Base-by-base conservation (phyloP, 2,113 vertebrate genomes). In the Junco hyemalis region DNA sequence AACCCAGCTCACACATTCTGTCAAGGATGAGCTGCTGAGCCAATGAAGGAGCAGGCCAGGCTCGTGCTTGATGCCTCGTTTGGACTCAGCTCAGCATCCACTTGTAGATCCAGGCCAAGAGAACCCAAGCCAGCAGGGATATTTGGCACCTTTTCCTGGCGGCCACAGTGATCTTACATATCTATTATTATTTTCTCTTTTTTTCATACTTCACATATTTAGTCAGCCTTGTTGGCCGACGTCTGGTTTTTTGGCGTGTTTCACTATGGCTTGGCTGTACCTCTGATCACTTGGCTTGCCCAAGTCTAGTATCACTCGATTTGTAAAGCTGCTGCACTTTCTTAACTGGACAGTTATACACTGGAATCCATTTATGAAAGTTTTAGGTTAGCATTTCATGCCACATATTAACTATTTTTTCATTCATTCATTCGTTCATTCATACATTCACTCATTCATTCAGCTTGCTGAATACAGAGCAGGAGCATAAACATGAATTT, bases 141-240 rank as follows among this genome's bases (percentile, higher is more conserved):
- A 91, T 86, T 96, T 96, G 87, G 94, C 94, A 65, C 48, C 7
- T 35, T 64, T 86, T 94, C 50, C 83, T 95, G 90, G 91, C 3
- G 0, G 61, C 72, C 71, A 68, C 64, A 70, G 42, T 83, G 83
- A 90, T 80, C 79, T 96, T 20, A 7, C 64, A 1, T 81, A 94
- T 88, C 77, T 96, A 69, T 89, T 89, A 91, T 56, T 63, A 91
- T 95, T 96, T 96, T 95, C 50, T 72, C 93, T 68, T 35, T 61
- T 65, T 91, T 93, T 88, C 53, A 63, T 92, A 65, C 42, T 90
- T 61, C 68, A 35, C 61, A 31, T 54, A 72, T 92, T 95, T 89
- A 94, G 80, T 95, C 96, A 96, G 80, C 59, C 73, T 82, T 81
- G 45, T 59, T 92, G 74, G 84, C 77, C 16, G 23, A 59, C 81